phyloP scores from a whole-genome alignment of 1,140 invertebrate species.

The Linepithema humile region DNA sequence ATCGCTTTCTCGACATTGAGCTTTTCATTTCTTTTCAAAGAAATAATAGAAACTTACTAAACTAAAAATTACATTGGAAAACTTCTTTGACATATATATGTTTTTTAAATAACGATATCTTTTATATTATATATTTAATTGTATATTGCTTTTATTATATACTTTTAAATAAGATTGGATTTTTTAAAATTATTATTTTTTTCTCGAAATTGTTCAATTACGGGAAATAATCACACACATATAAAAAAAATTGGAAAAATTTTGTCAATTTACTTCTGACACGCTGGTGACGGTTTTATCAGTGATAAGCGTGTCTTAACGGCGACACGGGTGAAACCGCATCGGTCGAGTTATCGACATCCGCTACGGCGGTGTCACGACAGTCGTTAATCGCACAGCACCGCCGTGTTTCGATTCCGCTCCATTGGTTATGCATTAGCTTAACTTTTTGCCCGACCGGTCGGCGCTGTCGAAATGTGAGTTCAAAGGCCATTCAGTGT shows the following conservation, averaged over 20 bases:
- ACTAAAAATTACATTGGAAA: too few species aligned
- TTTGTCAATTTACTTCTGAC: neutral
- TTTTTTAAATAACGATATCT: too few species aligned
- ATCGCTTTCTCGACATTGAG: neutral
- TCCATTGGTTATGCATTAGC: constrained; percentile 56
- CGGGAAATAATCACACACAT: neutral
- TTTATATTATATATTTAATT: neutral
- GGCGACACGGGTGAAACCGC: constrained; percentile 18
- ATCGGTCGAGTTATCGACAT: constrained; percentile 42
- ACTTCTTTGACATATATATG: too few species aligned
- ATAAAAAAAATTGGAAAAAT: constrained; percentile 56
- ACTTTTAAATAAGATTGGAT: too few species aligned
- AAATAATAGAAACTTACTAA: too few species aligned
- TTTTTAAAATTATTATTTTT: too few species aligned
- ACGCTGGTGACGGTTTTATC: neutral
- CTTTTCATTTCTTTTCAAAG: neutral
- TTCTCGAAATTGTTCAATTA: neutral
- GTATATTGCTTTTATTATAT: neutral
- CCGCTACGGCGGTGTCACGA: constrained; percentile 49
- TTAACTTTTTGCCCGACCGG: constrained; percentile 37
- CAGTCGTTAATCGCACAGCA: constrained; percentile 43
- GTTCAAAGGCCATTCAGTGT: constrained; percentile 59
- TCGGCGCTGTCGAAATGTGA: constrained; percentile 62
- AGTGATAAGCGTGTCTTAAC: constrained; percentile 16
- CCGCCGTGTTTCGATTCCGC: constrained; percentile 59